A percentile compares a stretch with the other conserved stretches of the same genome.
phyloP scores from a whole-genome alignment of 2,888 invertebrate species.

The Sminthurides aquaticus region DNA sequence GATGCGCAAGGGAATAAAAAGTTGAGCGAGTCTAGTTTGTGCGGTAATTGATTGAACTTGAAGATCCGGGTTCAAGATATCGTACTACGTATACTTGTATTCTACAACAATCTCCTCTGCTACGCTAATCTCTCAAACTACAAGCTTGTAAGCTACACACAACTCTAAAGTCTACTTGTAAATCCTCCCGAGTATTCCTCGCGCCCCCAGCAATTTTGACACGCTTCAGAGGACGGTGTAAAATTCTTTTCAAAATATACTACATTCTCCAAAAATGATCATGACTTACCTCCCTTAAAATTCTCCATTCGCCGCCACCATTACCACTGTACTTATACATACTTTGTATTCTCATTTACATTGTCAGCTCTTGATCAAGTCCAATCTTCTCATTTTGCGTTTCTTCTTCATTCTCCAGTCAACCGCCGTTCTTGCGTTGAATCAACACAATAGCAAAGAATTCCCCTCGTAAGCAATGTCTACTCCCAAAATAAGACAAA shows the following conservation, averaged over 20 bases:
- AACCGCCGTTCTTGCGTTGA: background rate
- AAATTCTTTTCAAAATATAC: background rate
- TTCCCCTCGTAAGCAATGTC: slow-evolving; percentile 25
- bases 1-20: background rate
- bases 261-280: background rate
- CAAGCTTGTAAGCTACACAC: too few relatives aligned
- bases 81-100: background rate
- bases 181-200: background rate
- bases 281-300: slow-evolving; percentile 4
- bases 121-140: too few relatives aligned
- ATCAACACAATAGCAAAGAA: slow-evolving; percentile 21
- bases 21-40: background rate
- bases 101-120: too few relatives aligned
- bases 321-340: too few relatives aligned
- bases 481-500: slow-evolving; percentile 29
- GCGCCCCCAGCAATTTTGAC: background rate
- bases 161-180: too few relatives aligned
- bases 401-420: too few relatives aligned
- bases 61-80: slow-evolving; percentile 18
- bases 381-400: background rate
- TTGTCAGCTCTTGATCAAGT: background rate
- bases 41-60: slow-evolving; percentile 8
- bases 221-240: background rate
- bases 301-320: background rate
- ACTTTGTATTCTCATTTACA: background rate